Conservation (phyloP, 92 coral and sea anemone species). For the Chrysogorgia sp. region DNA sequence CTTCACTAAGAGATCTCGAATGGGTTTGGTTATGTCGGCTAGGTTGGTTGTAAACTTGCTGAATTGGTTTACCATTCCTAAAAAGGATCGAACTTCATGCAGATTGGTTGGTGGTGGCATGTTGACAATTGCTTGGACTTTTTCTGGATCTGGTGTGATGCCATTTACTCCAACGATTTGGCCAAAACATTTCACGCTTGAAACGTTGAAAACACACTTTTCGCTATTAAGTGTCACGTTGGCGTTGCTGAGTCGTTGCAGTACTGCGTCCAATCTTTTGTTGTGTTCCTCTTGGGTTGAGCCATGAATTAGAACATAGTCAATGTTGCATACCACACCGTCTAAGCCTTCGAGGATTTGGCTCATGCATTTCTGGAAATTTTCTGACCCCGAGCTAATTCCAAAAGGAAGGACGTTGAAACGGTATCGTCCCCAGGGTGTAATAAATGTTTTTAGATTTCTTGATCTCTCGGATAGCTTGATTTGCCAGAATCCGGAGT, state of each 20-base stretch:
- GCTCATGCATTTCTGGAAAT: conserved; percentile 58
- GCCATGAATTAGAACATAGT: conserved; percentile 56
- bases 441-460: conserved; percentile 57
- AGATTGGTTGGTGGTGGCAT: conserved; percentile 23
- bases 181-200: conserved; percentile 40
- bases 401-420: conserved; percentile 61
- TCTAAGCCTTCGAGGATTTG: conserved; percentile 43
- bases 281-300: conserved; percentile 55
- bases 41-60: conserved; percentile 40
- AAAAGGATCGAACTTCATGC: conserved; percentile 32
- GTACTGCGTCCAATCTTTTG: conserved; percentile 52
- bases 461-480: conserved; percentile 48
- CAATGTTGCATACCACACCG: conserved; percentile 62
- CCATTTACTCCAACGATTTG: too few relatives aligned
- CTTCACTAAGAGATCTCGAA: conserved; percentile 61
- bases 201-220: conserved; percentile 49
- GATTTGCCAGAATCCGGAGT: conserved; percentile 61
- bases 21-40: conserved; percentile 65
- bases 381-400: conserved; percentile 55
- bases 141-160: too few relatives aligned
- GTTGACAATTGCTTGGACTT: conserved; percentile 45
- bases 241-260: conserved; percentile 40
- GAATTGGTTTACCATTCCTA: conserved; percentile 56
- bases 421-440: conserved; percentile 61
- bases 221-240: conserved; percentile 47